Base-by-base conservation (phyloP, 2,797 vertebrate genomes). In the Sebastes matsubarae region DNA sequence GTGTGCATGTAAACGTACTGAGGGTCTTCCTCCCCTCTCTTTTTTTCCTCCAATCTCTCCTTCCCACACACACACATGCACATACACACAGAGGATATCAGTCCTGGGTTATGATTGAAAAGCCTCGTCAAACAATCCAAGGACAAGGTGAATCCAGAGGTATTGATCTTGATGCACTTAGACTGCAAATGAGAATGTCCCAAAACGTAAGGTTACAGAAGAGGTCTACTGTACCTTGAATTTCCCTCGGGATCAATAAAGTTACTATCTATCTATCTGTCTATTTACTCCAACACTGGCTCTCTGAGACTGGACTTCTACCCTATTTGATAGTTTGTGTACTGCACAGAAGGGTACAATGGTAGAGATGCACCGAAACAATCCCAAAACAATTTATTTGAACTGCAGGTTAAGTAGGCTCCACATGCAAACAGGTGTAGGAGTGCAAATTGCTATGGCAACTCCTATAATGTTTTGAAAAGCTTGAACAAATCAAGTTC, bases 111-210 rank as follows among this genome's bases (percentile, higher is more conserved):
- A 68, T 79, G 81, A 80, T 36, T 68, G 65, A 87, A 75, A 75
- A 80, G 32, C 27, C 9, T 61, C 14, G 22, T 82, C 46, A 65
- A 74, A 76, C 60, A 73, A 30, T 25, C 36, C 54, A 52, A 68
- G 82, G 69, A 65, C 50, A 58, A 73, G 65, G 67, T 76, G 71
- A 69, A 78, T 69, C 20, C 29, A 32, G 59, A 73, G 34, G 25
- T 77, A 77, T 72, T 61, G 78, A 89, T 86, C 46, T 18, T 20
- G 18, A 42, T 70, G 60, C 59, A 34, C 59, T 78, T 52, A 50
- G 75, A 73, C 75, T 80, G 63, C n/a, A 20, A 38, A 69, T 7
- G 42, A 74, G 42, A 4, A 6, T 27, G 46, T 70, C 66, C 14
- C 57, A 61, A 67, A 58, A 61, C 2, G 2, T 22, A 55, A 50